Percentiles rank a stretch among this genome's conserved stretches.
Evolutionary conservation across 2,113 vertebrate genomes (phyloP).

Genomic region (Entelurus aequoreus): DNA sequence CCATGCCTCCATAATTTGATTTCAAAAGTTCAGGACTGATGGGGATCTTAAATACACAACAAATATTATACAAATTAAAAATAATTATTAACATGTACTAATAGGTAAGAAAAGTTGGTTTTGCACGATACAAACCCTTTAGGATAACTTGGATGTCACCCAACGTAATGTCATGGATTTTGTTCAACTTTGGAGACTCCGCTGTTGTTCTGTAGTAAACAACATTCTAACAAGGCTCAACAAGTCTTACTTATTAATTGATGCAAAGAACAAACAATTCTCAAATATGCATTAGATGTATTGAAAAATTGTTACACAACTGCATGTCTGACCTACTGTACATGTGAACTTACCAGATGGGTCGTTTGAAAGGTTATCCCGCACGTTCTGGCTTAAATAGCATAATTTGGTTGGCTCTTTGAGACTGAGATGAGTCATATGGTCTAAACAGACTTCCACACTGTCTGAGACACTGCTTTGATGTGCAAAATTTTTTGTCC

Average conservation of each 20-base stretch:
- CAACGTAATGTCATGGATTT: too few relatives aligned
- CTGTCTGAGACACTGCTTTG: slow-evolving; percentile 3
- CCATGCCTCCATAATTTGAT: too few relatives aligned
- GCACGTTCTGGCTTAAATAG: not conserved
- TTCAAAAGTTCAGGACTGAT: too few relatives aligned
- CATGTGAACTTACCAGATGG: slow-evolving; percentile 24
- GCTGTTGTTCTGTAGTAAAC: not conserved
- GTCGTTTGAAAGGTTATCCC: slow-evolving; percentile 10
- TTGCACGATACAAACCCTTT: too few relatives aligned
- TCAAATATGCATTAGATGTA: not conserved
- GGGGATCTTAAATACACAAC: too few relatives aligned
- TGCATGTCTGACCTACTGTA: not conserved
- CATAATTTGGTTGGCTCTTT: slow-evolving; percentile 35
- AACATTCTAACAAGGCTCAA: too few relatives aligned
- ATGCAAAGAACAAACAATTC: not conserved
- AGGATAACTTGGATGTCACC: too few relatives aligned
- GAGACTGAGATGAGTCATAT: slow-evolving; percentile 52
- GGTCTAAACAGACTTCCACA: slow-evolving; percentile 28
- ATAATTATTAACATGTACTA: too few relatives aligned
- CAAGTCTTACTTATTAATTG: too few relatives aligned
- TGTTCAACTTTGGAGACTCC: too few relatives aligned
- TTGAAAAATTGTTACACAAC: not conserved
- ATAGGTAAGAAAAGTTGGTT: too few relatives aligned
- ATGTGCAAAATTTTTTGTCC: slow-evolving; percentile 5
- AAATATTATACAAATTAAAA: too few relatives aligned